Percentiles rank a stretch among this genome's conserved stretches.
Evolutionary conservation across 2,888 invertebrate genomes (phyloP).

Genomic region (Beris morrisii): DNA sequence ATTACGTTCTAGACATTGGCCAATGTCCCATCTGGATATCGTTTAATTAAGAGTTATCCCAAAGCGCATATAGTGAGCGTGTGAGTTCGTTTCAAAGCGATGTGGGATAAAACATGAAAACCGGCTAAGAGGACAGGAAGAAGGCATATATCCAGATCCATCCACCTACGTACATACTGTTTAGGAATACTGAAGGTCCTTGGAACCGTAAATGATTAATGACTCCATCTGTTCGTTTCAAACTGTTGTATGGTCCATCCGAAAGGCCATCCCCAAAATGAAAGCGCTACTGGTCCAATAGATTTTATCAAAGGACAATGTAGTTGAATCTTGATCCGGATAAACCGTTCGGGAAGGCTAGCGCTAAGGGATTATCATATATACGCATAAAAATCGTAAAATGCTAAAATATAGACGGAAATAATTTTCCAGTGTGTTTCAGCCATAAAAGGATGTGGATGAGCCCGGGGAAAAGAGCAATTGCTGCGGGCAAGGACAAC

Average conservation of each 20-base stretch:
- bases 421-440: slow-evolving; percentile 23
- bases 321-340: slow-evolving; percentile 16
- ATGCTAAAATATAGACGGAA: slow-evolving; percentile 26
- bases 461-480: too few species aligned
- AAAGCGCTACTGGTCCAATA: background rate
- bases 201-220: slow-evolving; percentile 28
- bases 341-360: background rate
- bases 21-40: slow-evolving; percentile 22
- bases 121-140: background rate
- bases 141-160: background rate
- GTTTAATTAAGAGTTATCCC: slow-evolving; percentile 27
- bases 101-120: background rate
- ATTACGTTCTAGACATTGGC: background rate
- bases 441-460: background rate
- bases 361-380: background rate
- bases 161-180: slow-evolving; percentile 7
- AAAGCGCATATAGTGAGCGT: background rate
- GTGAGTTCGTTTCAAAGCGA: background rate
- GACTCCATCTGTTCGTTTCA: slow-evolving; percentile 22
- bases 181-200: slow-evolving; percentile 15
- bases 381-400: slow-evolving; percentile 17
- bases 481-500: too few species aligned
- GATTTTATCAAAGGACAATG: slow-evolving; percentile 6
- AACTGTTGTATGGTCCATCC: slow-evolving; percentile 15
- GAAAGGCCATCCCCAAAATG: slow-evolving; percentile 8